Evolutionary conservation across 2,113 vertebrate genomes (phyloP).

Genomic region (Irena cyanogastra): DNA sequence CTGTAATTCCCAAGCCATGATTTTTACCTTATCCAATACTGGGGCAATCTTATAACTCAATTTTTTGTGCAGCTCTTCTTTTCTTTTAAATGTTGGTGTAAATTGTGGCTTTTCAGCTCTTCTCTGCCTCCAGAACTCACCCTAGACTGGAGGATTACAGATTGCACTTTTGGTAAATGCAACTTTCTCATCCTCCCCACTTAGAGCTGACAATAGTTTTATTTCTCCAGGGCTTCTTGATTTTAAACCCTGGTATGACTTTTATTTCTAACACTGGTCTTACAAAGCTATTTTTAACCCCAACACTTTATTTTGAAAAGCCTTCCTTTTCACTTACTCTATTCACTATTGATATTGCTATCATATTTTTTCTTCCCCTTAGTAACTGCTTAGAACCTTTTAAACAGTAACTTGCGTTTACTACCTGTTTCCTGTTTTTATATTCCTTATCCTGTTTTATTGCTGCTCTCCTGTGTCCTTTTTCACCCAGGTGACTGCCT

Average conservation of each 20-base stretch:
- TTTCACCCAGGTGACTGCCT: background rate
- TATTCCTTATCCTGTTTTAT: background rate
- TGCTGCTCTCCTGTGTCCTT: background rate
- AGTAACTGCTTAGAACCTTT: background rate
- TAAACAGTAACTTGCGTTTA: slow-evolving; percentile 10
- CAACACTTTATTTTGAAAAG: background rate
- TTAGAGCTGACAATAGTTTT: background rate
- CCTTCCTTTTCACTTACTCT: background rate
- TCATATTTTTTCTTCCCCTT: background rate
- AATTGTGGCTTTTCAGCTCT: background rate
- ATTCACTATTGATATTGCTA: background rate
- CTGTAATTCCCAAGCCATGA: background rate
- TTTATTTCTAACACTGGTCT: background rate
- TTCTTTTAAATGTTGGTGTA: background rate
- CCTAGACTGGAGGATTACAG: background rate
- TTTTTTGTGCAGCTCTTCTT: background rate
- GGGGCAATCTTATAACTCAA: background rate
- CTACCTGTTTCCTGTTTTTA: background rate
- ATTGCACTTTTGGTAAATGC: background rate
- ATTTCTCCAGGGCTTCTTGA: background rate
- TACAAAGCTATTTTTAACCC: background rate
- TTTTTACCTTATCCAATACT: background rate
- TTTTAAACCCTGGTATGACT: background rate
- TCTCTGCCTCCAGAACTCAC: background rate
- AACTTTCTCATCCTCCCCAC: background rate